Evolutionary conservation across 2,113 vertebrate species (phyloP).

Genomic region (Pachypanchax playfairii): DNA sequence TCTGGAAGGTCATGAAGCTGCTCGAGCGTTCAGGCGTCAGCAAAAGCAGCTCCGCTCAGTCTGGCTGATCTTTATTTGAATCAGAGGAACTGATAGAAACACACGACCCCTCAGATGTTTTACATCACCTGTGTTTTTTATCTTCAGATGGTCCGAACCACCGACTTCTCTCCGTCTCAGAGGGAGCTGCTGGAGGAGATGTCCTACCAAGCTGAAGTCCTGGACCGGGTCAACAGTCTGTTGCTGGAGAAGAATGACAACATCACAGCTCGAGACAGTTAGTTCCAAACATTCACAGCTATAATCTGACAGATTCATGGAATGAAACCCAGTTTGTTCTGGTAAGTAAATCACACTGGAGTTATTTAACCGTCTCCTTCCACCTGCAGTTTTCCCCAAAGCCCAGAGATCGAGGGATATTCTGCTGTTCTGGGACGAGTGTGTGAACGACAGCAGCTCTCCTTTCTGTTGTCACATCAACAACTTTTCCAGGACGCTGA

Average conservation of each 20-base stretch:
- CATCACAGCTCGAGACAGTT: slow-evolving; percentile 63
- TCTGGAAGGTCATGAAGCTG: too few relatives aligned
- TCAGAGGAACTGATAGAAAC: too few relatives aligned
- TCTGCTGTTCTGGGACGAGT: slow-evolving; percentile 86
- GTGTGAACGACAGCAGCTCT: slow-evolving; percentile 66
- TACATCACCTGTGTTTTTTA: not conserved
- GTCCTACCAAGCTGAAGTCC: slow-evolving; percentile 66
- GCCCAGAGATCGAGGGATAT: slow-evolving; percentile 78
- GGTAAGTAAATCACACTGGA: too few relatives aligned
- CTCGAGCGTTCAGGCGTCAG: too few relatives aligned
- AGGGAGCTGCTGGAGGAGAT: slow-evolving; percentile 73
- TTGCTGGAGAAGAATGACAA: slow-evolving; percentile 65
- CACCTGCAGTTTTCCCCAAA: slow-evolving; percentile 83
- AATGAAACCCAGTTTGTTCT: not conserved
- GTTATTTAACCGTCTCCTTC: not conserved
- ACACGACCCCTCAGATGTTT: not conserved
- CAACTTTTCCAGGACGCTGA: slow-evolving; percentile 79
- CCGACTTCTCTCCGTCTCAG: slow-evolving; percentile 49
- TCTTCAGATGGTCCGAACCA: slow-evolving; percentile 62
- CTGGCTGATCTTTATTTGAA: not conserved
- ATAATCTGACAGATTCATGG: not conserved
- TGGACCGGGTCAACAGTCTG: slow-evolving; percentile 67
- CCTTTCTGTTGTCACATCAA: slow-evolving; percentile 80
- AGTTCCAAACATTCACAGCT: slow-evolving; percentile 35
- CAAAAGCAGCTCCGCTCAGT: too few relatives aligned